Evolutionary conservation across 2,113 vertebrate genomes (phyloP).

Genomic region (Microtus ochrogaster): DNA sequence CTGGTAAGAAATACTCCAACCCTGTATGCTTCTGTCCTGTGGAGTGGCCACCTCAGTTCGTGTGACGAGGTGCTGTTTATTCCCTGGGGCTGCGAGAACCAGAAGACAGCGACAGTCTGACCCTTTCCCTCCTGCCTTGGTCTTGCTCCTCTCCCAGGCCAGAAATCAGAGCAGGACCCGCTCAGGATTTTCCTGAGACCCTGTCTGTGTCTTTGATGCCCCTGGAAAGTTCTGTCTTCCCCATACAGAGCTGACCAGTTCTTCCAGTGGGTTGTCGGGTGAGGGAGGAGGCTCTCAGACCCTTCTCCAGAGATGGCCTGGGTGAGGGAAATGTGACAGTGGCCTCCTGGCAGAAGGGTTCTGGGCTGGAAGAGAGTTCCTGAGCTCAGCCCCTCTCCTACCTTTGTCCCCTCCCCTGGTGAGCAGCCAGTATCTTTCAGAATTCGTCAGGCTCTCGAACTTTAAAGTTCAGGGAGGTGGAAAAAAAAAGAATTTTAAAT

Average conservation of each 20-base stretch:
- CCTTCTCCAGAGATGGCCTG: no score
- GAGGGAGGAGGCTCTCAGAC: neutral
- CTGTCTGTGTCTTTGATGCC: neutral
- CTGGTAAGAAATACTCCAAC: accelerated
- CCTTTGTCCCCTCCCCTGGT: accelerated
- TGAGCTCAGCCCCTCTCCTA: no score
- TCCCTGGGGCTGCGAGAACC: neutral
- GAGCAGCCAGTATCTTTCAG: neutral
- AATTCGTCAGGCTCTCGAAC: neutral
- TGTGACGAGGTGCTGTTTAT: neutral
- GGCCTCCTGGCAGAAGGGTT: no score
- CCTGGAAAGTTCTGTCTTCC: neutral
- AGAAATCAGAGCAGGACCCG: neutral
- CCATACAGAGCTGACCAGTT: neutral
- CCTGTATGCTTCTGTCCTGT: no score
- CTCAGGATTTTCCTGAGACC: neutral
- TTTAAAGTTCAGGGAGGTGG: slow-evolving; percentile 26
- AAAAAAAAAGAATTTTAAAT: slow-evolving; percentile 42
- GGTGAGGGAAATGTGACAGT: neutral
- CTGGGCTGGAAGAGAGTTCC: neutral
- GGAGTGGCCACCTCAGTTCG: no score
- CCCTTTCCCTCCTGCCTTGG: no score
- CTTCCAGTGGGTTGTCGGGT: accelerated
- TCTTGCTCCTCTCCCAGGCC: no score
- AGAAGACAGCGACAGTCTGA: neutral